Percentiles rank a stretch among this genome's conserved stretches.
Evolutionary conservation across 1,140 invertebrate genomes (phyloP).

Genomic region (Neocloeon triangulifer): DNA sequence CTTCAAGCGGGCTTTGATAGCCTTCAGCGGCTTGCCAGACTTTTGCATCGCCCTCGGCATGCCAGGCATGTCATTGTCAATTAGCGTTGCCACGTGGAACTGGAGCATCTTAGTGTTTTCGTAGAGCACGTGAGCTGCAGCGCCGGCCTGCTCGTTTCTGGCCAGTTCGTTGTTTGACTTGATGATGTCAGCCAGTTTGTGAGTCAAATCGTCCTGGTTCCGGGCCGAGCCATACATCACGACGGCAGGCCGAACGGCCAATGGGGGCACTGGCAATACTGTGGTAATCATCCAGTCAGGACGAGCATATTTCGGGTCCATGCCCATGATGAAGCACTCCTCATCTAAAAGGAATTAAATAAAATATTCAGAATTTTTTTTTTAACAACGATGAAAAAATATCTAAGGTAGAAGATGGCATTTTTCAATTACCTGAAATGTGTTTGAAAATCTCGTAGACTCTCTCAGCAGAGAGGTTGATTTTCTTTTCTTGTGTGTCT

Average conservation of each 20-base stretch:
- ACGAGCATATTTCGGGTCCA: slow-evolving; percentile 85
- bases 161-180: slow-evolving; percentile 95
- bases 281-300: slow-evolving; percentile 99
- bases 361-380: too few relatives aligned
- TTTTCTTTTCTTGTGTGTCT: slow-evolving; percentile 92
- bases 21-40: slow-evolving; percentile 94
- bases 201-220: slow-evolving; percentile 96
- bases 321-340: slow-evolving; percentile 85
- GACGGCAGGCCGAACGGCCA: slow-evolving; percentile 84
- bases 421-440: slow-evolving; percentile 42
- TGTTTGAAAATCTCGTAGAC: slow-evolving; percentile 94
- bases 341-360: slow-evolving; percentile 45
- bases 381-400: too few relatives aligned
- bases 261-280: slow-evolving; percentile 87
- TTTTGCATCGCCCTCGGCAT: slow-evolving; percentile 96
- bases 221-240: slow-evolving; percentile 97
- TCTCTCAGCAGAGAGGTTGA: slow-evolving; percentile 75
- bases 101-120: slow-evolving; percentile 98
- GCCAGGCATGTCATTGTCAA: slow-evolving; percentile 98
- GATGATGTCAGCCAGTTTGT: slow-evolving; percentile 96
- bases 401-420: too few relatives aligned
- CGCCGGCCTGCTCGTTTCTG: slow-evolving; percentile 87
- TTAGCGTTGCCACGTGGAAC: slow-evolving; percentile 93
- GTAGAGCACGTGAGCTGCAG: slow-evolving; percentile 84
- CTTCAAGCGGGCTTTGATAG: slow-evolving; percentile 76